Percentiles rank a stretch among this genome's conserved stretches.
phyloP scores from a whole-genome alignment of 2,888 invertebrate species.

The Pristionchus entomophagus region DNA sequence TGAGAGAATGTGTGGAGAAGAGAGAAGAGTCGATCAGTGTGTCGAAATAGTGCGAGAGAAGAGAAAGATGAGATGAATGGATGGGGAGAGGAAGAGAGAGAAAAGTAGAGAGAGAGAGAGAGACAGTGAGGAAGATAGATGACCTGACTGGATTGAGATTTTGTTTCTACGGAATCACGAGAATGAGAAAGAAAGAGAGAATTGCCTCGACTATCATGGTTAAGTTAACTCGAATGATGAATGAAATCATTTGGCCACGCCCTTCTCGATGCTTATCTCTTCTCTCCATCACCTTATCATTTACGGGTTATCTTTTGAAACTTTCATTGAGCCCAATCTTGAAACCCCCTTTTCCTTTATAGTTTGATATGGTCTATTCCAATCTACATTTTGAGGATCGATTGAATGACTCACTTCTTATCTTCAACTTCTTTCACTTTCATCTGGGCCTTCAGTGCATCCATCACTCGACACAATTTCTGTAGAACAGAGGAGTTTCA shows the following conservation, averaged over 20 bases:
- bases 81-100: neutral
- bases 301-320: neutral
- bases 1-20: neutral
- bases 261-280: neutral
- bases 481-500: too few species aligned
- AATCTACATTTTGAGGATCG: too few species aligned
- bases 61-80: slow-evolving; percentile 20
- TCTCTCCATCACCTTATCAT: neutral
- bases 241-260: neutral
- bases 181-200: neutral
- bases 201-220: too few species aligned
- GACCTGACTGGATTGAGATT: neutral
- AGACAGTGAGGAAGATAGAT: slow-evolving; percentile 1
- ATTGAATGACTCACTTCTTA: slow-evolving; percentile 78
- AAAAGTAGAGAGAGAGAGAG: neutral
- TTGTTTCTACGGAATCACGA: neutral
- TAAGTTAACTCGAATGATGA: too few species aligned
- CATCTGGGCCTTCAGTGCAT: slow-evolving; percentile 76
- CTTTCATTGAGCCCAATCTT: neutral
- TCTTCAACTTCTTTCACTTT: slow-evolving; percentile 84
- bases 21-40: slow-evolving; percentile 4
- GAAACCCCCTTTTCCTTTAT: neutral
- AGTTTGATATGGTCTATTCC: neutral
- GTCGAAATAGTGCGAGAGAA: slow-evolving; percentile 23
- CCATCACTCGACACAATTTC: slow-evolving; percentile 61